Conservation (phyloP, 2,797 vertebrate genomes). For the Falco cherrug region DNA sequence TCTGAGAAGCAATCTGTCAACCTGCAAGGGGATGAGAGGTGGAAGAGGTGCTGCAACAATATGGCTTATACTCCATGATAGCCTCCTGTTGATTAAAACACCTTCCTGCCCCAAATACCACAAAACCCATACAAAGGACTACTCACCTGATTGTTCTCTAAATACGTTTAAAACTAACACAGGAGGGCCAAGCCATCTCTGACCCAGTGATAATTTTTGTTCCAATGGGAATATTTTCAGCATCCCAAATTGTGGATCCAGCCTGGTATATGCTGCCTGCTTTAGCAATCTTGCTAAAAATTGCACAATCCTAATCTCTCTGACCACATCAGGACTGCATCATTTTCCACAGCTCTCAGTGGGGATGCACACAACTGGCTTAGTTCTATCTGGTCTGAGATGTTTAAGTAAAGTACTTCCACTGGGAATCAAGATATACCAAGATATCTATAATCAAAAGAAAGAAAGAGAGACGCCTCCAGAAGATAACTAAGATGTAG, state of each 20-base stretch:
- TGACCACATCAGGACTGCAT: neutral
- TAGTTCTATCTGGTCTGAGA: neutral
- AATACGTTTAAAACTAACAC: neutral
- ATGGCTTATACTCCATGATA: neutral
- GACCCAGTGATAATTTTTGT: neutral
- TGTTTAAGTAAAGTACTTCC: neutral
- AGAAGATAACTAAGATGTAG: neutral
- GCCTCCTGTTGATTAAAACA: neutral
- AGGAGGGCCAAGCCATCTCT: neutral
- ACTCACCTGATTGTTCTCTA: neutral
- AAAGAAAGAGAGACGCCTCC: neutral
- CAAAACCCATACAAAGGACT: neutral
- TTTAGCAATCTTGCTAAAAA: neutral
- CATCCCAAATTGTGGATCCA: neutral
- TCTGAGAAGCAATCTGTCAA: neutral
- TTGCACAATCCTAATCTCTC: neutral
- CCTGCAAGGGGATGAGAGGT: neutral
- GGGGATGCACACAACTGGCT: neutral
- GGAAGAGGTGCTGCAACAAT: neutral
- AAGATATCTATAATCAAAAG: neutral
- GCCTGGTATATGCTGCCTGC: rapidly evolving
- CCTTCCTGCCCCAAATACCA: neutral
- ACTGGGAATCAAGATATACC: neutral
- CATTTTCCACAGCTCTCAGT: neutral
- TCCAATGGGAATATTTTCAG: neutral